Percentiles rank a stretch among this genome's conserved stretches.
phyloP scores from a whole-genome alignment of 1,140 invertebrate species.

The Tetramorium alpestre region DNA sequence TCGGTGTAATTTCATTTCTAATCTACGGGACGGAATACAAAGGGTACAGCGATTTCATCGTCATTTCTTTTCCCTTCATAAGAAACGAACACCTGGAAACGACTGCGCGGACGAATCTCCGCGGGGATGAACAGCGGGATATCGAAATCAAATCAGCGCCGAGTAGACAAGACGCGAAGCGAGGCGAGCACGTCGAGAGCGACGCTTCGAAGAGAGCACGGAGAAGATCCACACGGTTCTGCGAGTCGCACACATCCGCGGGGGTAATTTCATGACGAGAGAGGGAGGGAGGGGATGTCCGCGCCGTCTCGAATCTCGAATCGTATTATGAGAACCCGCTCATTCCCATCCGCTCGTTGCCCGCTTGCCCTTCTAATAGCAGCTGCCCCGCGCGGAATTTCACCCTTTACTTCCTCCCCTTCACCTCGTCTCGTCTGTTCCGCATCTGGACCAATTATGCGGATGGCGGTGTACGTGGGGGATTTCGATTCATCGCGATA shows the following conservation, averaged over 20 bases:
- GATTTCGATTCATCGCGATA: constrained; percentile 36
- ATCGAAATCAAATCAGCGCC: constrained; percentile 63
- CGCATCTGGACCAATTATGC: constrained; percentile 53
- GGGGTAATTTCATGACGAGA: constrained; percentile 43
- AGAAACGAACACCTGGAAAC: constrained; percentile 14
- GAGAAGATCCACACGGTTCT: background rate
- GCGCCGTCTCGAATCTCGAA: constrained; percentile 39
- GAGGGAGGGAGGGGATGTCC: background rate
- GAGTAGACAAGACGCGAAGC: constrained; percentile 44
- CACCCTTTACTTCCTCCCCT: background rate
- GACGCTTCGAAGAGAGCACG: background rate
- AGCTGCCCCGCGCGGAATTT: constrained; percentile 26
- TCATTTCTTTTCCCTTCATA: constrained; percentile 17
- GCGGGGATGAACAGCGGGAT: constrained; percentile 37
- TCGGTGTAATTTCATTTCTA: constrained; percentile 32
- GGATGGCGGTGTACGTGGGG: constrained; percentile 32
- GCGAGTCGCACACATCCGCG: constrained; percentile 18
- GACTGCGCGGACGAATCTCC: constrained; percentile 21
- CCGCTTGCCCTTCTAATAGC: background rate
- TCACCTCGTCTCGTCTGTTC: background rate
- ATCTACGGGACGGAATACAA: constrained; percentile 19
- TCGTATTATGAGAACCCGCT: constrained; percentile 49
- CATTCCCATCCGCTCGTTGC: background rate
- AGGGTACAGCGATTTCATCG: background rate
- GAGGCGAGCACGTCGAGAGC: constrained; percentile 37